phyloP scores from a whole-genome alignment of 2,797 vertebrate species.

The Halcyon chelicuti region DNA sequence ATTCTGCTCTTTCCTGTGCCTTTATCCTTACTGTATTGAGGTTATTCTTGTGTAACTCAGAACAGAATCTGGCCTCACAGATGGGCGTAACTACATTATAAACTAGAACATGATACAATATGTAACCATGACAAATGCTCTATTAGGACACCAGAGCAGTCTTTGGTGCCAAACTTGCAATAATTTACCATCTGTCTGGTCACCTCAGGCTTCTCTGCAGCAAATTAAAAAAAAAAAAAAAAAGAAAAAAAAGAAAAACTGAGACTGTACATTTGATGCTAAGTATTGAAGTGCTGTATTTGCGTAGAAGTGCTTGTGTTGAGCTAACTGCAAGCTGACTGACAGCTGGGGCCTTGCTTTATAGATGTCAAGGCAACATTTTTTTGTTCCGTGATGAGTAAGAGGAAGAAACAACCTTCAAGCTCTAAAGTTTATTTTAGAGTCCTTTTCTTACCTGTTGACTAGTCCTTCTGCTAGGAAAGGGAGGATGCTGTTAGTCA shows the following conservation, averaged over 20 bases:
- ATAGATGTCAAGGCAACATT: not conserved
- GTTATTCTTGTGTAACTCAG: not conserved
- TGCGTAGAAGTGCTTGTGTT: not conserved
- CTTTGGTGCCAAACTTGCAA: conserved; percentile 9
- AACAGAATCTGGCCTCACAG: not conserved
- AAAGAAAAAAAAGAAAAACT: not conserved
- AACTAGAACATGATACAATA: conserved; percentile 8
- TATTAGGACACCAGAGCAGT: not conserved
- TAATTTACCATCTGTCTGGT: conserved; percentile 29
- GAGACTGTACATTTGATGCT: not conserved
- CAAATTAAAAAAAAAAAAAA: not conserved
- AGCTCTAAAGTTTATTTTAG: not conserved
- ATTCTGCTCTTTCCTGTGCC: not conserved
- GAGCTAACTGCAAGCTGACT: not conserved
- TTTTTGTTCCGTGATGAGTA: not conserved
- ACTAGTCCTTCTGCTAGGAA: not conserved
- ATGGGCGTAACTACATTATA: not conserved
- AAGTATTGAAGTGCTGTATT: not conserved
- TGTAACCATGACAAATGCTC: not conserved
- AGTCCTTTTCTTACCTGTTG: not conserved
- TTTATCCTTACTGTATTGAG: not conserved
- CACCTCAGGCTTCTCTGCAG: conserved; percentile 6
- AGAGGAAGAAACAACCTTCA: not conserved
- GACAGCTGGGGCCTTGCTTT: not conserved
- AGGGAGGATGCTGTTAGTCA: not conserved